Evolutionary conservation across 2,888 invertebrate species (phyloP).

Genomic region (Altica lythri): DNA sequence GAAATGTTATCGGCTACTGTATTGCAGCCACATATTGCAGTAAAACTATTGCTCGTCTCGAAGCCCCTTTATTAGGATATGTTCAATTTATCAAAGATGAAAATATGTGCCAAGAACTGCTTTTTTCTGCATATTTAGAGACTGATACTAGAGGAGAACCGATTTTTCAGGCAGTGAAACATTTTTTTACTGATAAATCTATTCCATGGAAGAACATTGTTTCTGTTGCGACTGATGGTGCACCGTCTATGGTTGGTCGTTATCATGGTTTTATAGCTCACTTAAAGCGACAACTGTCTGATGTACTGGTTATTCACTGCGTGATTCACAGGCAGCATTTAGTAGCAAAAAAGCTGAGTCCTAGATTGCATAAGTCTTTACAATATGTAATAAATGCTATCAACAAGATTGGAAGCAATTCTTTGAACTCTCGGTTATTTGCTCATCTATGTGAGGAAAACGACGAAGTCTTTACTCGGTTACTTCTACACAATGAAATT

Average conservation of each 20-base stretch:
- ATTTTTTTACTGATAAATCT: no score
- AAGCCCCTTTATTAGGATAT: no score
- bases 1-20: no score
- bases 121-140: no score
- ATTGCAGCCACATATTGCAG: no score
- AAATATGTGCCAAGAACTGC: no score
- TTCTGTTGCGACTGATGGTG: conserved; percentile 16
- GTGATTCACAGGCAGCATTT: conserved; percentile 15
- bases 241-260: conserved; percentile 8
- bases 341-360: conserved; percentile 18
- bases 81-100: no score
- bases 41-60: no score
- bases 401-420: conserved; percentile 11
- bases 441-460: conserved; percentile 11
- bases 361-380: conserved; percentile 7
- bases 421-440: conserved; percentile 11
- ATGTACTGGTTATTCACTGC: conserved; percentile 7
- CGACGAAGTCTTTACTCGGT: conserved; percentile 10
- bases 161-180: no score
- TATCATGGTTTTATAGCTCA: conserved; percentile 13
- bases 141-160: no score
- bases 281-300: conserved; percentile 6
- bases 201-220: no score
- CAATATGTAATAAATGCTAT: neutral
- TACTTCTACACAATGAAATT: conserved; percentile 10